phyloP scores from a whole-genome alignment of 2,113 vertebrate genomes.

The Hystrix brachyura region DNA sequence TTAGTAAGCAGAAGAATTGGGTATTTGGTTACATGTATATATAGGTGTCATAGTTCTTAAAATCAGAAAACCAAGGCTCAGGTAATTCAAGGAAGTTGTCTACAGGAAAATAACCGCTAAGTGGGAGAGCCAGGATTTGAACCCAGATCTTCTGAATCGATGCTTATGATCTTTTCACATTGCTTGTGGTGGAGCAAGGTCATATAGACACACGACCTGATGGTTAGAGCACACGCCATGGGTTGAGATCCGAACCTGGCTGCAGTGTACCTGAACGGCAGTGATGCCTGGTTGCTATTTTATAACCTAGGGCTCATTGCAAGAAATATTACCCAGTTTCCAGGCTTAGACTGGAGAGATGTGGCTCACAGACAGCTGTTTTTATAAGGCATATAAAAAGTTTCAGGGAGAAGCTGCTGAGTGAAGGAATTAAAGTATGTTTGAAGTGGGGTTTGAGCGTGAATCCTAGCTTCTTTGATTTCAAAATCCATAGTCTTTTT shows the following conservation, averaged over 20 bases:
- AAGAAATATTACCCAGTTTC: neutral
- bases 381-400: neutral
- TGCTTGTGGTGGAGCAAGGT: neutral
- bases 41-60: neutral
- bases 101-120: neutral
- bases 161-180: neutral
- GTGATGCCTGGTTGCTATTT: neutral
- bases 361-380: neutral
- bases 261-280: neutral
- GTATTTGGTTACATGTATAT: neutral
- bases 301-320: neutral
- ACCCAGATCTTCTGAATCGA: neutral
- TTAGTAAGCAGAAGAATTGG: neutral
- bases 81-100: neutral
- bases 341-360: neutral
- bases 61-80: neutral
- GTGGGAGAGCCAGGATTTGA: neutral
- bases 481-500: neutral
- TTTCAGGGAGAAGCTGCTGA: neutral
- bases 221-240: neutral
- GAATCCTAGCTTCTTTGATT: neutral
- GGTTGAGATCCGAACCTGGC: neutral
- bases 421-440: constrained; percentile 18
- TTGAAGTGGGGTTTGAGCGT: neutral
- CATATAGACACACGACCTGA: neutral